Conservation (phyloP, 2,888 invertebrate genomes). For the Ophioninae sp. region DNA sequence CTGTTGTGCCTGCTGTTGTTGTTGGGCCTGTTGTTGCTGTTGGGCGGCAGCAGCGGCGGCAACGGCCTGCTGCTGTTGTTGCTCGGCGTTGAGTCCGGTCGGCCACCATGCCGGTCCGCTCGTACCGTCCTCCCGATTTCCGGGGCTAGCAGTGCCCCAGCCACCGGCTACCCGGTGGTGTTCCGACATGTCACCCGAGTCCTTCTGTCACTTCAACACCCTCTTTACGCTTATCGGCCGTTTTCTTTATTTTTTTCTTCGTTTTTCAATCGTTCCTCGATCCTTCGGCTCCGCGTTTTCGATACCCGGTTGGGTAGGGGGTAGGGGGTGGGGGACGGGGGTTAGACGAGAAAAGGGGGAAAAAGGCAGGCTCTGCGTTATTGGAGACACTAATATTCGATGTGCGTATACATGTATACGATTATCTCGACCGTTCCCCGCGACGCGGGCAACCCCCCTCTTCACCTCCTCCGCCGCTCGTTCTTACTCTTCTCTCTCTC, state of each 20-base stretch:
- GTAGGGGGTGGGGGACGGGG: too few species aligned
- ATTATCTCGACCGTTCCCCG: neutral
- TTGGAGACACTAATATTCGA: constrained; percentile 2
- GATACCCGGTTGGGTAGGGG: too few species aligned
- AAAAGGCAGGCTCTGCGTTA: neutral
- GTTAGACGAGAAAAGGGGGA: too few species aligned
- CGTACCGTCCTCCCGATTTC: constrained; percentile 82
- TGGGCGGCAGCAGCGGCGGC: constrained; percentile 81
- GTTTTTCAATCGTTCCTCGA: neutral
- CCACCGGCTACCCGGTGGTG: constrained; percentile 86
- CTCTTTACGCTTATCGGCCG: constrained; percentile 52
- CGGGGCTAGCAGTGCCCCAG: constrained; percentile 81
- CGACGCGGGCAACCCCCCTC: too few species aligned
- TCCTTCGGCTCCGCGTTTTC: neutral
- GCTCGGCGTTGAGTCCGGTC: constrained; percentile 76
- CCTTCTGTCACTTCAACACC: constrained; percentile 73
- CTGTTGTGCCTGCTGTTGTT: constrained; percentile 81
- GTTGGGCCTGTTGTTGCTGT: constrained; percentile 80
- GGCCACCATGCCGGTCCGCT: constrained; percentile 83
- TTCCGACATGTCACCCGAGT: constrained; percentile 83
- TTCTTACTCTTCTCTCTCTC: constrained; percentile 5
- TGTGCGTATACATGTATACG: neutral
- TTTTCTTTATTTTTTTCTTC: constrained; percentile 12
- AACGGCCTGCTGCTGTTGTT: constrained; percentile 76
- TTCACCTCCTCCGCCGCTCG: neutral